Conservation (phyloP, 2,113 vertebrate genomes). For the Brachypodius melanocephalos region DNA sequence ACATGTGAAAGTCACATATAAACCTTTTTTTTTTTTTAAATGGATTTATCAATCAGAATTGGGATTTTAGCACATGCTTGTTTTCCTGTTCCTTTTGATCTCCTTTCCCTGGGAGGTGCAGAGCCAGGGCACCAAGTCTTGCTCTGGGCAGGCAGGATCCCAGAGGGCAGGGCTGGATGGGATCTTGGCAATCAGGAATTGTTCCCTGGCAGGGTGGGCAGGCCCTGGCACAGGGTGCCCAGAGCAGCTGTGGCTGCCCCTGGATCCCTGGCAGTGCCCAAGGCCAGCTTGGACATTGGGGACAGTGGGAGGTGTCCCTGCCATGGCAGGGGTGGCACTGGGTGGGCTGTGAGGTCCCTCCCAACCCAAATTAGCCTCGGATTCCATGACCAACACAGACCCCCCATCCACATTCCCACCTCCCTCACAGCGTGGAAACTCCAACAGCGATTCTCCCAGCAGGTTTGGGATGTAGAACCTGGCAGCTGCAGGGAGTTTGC, state of each 20-base stretch:
- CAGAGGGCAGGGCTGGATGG: not conserved
- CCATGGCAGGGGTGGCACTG: not conserved
- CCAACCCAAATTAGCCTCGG: rapidly evolving
- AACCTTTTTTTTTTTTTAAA: rapidly evolving
- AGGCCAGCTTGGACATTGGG: not conserved
- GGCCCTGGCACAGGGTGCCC: not conserved
- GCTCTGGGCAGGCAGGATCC: not conserved
- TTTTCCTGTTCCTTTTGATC: not conserved
- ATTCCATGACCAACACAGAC: not conserved
- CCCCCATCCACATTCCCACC: not conserved
- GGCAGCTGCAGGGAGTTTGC: not conserved
- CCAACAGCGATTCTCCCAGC: not conserved
- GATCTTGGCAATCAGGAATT: not conserved
- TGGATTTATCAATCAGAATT: not conserved
- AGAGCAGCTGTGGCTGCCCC: not conserved
- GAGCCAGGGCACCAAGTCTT: not conserved
- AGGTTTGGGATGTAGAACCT: not conserved
- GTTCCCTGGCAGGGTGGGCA: not conserved
- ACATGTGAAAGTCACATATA: not conserved
- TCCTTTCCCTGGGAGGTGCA: not conserved
- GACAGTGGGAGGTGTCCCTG: not conserved
- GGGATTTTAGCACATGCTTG: rapidly evolving
- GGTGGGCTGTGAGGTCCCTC: rapidly evolving
- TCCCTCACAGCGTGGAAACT: rapidly evolving
- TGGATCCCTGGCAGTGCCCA: not conserved